Evolutionary conservation across 2,113 vertebrate species (phyloP).

Genomic region (Astatotilapia flaviijosephi): DNA sequence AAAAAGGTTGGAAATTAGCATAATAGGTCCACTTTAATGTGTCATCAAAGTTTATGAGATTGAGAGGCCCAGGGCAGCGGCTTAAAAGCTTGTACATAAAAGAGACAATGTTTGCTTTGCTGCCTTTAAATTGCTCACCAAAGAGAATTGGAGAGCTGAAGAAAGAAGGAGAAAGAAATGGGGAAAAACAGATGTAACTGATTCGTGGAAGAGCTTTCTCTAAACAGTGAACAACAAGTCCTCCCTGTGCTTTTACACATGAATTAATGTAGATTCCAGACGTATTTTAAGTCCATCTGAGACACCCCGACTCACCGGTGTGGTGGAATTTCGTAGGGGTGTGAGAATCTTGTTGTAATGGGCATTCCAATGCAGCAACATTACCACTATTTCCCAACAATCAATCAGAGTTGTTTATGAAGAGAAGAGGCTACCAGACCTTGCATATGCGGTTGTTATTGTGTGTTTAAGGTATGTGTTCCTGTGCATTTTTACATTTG

Average conservation of each 20-base stretch:
- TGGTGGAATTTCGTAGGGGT: slow-evolving; percentile 72
- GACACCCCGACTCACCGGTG: slow-evolving; percentile 60
- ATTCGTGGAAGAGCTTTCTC: slow-evolving; percentile 53
- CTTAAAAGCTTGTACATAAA: slow-evolving; percentile 70
- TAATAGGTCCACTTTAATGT: neutral
- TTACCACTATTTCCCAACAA: slow-evolving; percentile 66
- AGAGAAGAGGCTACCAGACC: neutral
- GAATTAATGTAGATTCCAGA: slow-evolving; percentile 75
- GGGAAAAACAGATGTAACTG: slow-evolving; percentile 32
- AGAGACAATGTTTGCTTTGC: slow-evolving; percentile 66
- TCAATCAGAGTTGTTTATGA: slow-evolving; percentile 62
- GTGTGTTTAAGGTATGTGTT: neutral
- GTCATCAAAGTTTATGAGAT: slow-evolving; percentile 65
- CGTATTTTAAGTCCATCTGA: slow-evolving; percentile 59
- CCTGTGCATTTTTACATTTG: neutral
- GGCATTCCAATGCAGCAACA: slow-evolving; percentile 68
- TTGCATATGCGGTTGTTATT: neutral
- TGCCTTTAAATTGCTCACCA: slow-evolving; percentile 57
- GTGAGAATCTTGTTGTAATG: slow-evolving; percentile 69
- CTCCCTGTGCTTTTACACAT: slow-evolving; percentile 71
- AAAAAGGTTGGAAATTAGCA: neutral
- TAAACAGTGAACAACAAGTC: slow-evolving; percentile 66
- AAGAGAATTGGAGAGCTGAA: slow-evolving; percentile 3
- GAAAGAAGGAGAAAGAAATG: neutral
- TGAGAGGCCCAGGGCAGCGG: slow-evolving; percentile 23